phyloP scores from a whole-genome alignment of 2,888 invertebrate genomes.

The Macrosoma leucophasiata region DNA sequence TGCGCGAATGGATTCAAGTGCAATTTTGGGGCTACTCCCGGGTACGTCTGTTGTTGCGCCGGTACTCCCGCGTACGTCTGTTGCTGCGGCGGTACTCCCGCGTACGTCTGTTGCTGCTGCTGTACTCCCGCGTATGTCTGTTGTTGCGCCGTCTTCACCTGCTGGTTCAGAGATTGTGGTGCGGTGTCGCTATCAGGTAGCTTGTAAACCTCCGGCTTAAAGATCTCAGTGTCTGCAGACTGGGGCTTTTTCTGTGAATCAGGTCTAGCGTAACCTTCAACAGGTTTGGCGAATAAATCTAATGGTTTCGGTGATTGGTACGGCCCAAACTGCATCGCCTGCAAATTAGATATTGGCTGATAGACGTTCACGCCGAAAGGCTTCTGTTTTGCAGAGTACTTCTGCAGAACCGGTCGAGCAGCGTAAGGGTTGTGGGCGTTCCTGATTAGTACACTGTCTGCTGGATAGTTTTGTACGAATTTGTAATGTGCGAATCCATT shows the following conservation, averaged over 20 bases:
- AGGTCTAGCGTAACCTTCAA: constrained; percentile 52
- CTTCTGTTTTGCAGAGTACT: constrained; percentile 54
- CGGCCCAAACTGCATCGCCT: constrained; percentile 57
- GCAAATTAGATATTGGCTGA: constrained; percentile 56
- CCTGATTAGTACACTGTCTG: constrained; percentile 52
- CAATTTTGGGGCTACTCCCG: constrained; percentile 35
- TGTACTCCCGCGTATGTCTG: constrained; percentile 29
- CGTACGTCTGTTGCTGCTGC: constrained; percentile 11
- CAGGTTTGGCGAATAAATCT: constrained; percentile 51
- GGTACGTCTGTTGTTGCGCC: constrained; percentile 22
- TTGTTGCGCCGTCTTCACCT: constrained; percentile 64
- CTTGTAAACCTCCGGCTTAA: constrained; percentile 61
- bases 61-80: constrained; percentile 11
- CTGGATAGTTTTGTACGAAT: constrained; percentile 57
- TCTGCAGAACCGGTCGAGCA: constrained; percentile 50
- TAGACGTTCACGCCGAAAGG: constrained; percentile 46
- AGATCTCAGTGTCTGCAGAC: constrained; percentile 46
- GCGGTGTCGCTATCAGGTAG: constrained; percentile 55
- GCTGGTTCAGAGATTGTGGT: constrained; percentile 50
- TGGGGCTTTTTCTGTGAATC: constrained; percentile 28
- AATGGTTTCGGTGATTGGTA: constrained; percentile 51
- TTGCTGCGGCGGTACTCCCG: constrained; percentile 9
- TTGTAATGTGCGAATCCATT: constrained; percentile 55
- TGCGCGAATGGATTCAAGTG: constrained; percentile 46
- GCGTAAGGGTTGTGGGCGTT: constrained; percentile 59